Conservation (phyloP, 2,888 invertebrate species). For the Eristalis pertinax region DNA sequence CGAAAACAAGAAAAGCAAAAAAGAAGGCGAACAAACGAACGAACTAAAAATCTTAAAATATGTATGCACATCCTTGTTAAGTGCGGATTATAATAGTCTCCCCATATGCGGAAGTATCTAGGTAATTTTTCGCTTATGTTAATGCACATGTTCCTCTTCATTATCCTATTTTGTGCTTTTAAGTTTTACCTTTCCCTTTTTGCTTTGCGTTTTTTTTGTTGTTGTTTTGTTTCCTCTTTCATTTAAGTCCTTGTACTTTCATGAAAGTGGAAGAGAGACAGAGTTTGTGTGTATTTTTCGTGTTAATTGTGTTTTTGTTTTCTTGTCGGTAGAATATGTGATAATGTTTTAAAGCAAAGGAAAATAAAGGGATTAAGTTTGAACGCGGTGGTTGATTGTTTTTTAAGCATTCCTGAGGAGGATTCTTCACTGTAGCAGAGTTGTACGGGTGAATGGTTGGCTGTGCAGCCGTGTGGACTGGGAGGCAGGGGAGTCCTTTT, state of each 20-base stretch:
- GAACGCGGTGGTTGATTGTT: background rate
- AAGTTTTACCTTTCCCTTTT: constrained; percentile 23
- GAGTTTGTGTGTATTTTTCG: constrained; percentile 15
- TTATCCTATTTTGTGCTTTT: constrained; percentile 31
- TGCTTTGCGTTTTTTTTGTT: background rate
- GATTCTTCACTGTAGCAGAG: background rate
- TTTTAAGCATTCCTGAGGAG: constrained; percentile 7
- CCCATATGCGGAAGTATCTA: constrained; percentile 36
- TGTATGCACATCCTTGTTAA: constrained; percentile 30
- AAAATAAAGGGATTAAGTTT: constrained; percentile 28
- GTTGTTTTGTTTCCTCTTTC: background rate
- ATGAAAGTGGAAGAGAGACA: background rate
- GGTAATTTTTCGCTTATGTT: constrained; percentile 34
- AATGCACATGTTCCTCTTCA: constrained; percentile 29
- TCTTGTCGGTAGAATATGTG: constrained; percentile 30
- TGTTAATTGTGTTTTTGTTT: constrained; percentile 52
- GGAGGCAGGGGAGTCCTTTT: background rate
- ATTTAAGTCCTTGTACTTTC: constrained; percentile 12
- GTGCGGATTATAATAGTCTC: constrained; percentile 33
- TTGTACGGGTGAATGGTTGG: background rate
- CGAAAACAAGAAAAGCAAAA: constrained; percentile 2
- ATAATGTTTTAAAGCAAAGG: constrained; percentile 22
- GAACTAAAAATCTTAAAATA: constrained; percentile 6
- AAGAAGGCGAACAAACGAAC: background rate
- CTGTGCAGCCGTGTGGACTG: background rate